Conservation (phyloP, 2,113 vertebrate species). For the Sylvilagus bachmani region DNA sequence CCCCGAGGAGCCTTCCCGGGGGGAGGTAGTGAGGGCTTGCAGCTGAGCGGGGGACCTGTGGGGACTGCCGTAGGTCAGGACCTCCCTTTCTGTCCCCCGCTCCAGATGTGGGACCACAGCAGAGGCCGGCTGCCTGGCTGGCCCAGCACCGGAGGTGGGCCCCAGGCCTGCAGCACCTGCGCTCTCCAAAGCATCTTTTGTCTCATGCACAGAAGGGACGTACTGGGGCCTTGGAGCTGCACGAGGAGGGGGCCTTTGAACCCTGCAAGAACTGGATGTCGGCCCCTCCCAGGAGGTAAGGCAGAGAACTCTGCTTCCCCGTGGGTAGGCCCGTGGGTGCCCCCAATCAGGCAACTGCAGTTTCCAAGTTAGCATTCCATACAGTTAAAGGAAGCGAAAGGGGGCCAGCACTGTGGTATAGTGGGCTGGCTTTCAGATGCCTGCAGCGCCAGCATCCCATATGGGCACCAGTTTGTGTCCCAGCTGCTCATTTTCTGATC, state of each 20-base stretch:
- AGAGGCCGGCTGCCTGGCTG: background rate
- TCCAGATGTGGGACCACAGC: too few relatives aligned
- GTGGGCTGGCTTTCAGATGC: too few relatives aligned
- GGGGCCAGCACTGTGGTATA: too few relatives aligned
- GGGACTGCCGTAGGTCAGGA: rapidly evolving
- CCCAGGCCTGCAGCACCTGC: rapidly evolving
- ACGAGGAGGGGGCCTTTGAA: background rate
- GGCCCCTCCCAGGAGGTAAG: background rate
- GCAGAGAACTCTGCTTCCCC: background rate
- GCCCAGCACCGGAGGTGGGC: background rate
- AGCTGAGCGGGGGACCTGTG: background rate
- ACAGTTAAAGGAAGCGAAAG: background rate
- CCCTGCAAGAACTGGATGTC: rapidly evolving
- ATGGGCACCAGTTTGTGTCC: too few relatives aligned
- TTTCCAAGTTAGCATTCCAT: background rate
- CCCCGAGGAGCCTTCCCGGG: background rate
- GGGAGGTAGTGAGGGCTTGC: background rate
- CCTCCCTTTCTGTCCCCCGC: rapidly evolving
- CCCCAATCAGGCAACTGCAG: background rate
- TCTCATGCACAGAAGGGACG: background rate
- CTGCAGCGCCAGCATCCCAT: too few relatives aligned
- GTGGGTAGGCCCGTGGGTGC: background rate
- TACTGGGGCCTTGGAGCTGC: background rate
- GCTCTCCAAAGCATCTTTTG: too few relatives aligned
- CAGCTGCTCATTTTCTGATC: too few relatives aligned